phyloP scores from a whole-genome alignment of 2,113 vertebrate genomes.

The Oreochromis niloticus region DNA sequence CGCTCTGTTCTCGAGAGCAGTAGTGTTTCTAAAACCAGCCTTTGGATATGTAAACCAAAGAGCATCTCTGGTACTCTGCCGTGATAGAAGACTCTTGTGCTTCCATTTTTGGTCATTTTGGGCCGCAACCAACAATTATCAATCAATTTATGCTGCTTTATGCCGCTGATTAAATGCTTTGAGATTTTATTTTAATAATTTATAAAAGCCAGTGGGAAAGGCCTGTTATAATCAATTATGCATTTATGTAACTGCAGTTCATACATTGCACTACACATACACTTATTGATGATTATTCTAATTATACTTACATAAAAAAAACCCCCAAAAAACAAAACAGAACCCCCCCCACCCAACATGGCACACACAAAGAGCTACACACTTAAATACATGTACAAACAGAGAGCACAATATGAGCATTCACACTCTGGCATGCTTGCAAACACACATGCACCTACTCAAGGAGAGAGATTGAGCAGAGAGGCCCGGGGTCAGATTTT shows the following conservation, averaged over 20 bases:
- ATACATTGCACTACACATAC: not conserved
- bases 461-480: not conserved
- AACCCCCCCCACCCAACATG: not conserved
- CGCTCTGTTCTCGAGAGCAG: not conserved
- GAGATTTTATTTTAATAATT: not conserved
- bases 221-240: not conserved
- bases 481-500: slow-evolving; percentile 7
- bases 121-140: not conserved
- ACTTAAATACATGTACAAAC: not conserved
- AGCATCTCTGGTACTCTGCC: not conserved
- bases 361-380: not conserved
- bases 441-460: not conserved
- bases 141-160: not conserved
- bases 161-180: not conserved
- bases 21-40: not conserved
- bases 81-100: not conserved
- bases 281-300: not conserved
- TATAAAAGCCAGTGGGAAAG: not conserved
- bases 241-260: not conserved
- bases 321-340: not conserved
- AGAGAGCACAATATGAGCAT: not conserved
- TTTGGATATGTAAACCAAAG: not conserved
- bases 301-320: not conserved
- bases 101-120: not conserved
- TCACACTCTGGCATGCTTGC: not conserved